Conservation (phyloP, 1,140 invertebrate genomes). For the Apocrypta bakeri region DNA sequence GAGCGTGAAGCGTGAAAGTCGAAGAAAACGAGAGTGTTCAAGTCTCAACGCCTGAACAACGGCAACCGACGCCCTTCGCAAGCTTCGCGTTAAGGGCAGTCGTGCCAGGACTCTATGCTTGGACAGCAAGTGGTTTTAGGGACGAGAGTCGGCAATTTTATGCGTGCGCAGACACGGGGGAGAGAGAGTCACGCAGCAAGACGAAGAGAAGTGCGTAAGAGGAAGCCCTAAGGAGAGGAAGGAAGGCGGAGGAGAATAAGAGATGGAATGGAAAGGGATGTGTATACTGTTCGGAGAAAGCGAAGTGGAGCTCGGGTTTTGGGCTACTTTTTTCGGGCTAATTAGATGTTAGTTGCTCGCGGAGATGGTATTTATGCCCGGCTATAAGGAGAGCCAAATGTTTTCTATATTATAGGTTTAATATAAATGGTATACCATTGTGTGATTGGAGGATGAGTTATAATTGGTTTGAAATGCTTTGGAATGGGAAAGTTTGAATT, state of each 20-base stretch:
- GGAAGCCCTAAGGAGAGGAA: constrained; percentile 29
- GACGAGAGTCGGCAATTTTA: constrained; percentile 29
- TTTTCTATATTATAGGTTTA: too few relatives aligned
- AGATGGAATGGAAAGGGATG: neutral
- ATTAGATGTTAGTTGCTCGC: too few relatives aligned
- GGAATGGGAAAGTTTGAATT: too few relatives aligned
- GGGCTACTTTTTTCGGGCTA: neutral
- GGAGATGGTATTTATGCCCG: too few relatives aligned
- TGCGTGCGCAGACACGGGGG: constrained; percentile 38
- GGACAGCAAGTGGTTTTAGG: constrained; percentile 47
- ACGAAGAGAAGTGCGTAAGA: constrained; percentile 13
- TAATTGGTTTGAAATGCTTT: too few relatives aligned
- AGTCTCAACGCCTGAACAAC: neutral
- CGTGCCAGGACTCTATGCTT: constrained; percentile 43
- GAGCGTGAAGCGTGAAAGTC: too few relatives aligned
- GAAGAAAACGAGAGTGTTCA: too few relatives aligned
- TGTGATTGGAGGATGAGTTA: too few relatives aligned
- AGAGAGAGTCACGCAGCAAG: neutral
- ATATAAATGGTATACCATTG: too few relatives aligned
- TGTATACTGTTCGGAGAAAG: too few relatives aligned
- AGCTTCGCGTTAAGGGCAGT: constrained; percentile 41
- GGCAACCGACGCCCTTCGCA: constrained; percentile 45
- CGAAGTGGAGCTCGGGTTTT: neutral
- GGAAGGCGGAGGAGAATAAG: neutral
- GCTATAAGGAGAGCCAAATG: too few relatives aligned